A percentile compares a stretch with the other conserved stretches of the same genome.
Conservation (phyloP, 2,113 vertebrate species). For the Elgaria multicarinata region DNA sequence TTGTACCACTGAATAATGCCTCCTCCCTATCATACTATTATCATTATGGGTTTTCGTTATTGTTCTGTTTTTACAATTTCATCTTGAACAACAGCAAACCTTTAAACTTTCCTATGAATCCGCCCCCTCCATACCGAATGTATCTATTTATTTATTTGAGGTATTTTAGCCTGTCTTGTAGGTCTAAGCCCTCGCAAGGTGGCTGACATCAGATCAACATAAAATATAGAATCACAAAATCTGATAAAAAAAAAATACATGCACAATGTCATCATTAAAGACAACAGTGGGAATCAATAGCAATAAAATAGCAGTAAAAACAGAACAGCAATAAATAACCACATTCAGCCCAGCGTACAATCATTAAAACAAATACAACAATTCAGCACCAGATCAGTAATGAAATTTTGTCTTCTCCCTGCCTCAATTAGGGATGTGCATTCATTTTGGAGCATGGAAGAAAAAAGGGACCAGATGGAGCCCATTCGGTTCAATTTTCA, state of each 20-base stretch:
- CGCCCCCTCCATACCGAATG: not conserved
- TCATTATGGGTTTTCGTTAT: too few relatives aligned
- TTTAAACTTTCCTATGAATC: not conserved
- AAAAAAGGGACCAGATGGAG: conserved; percentile 1
- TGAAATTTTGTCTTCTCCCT: not conserved
- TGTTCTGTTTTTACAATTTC: not conserved
- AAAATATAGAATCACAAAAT: not conserved
- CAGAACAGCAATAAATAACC: not conserved
- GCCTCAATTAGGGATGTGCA: not conserved
- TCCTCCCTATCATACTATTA: too few relatives aligned
- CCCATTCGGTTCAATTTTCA: not conserved
- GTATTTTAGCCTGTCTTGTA: not conserved
- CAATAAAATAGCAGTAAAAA: conserved; percentile 4
- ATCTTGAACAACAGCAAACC: not conserved
- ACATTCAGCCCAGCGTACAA: not conserved
- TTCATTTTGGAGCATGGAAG: not conserved
- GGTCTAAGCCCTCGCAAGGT: not conserved
- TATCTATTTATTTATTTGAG: not conserved
- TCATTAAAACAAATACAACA: conserved; percentile 1
- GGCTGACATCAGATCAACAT: not conserved
- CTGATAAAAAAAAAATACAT: not conserved
- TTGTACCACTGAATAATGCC: not conserved
- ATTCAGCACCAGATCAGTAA: not conserved
- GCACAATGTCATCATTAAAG: not conserved
- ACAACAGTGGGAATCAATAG: not conserved